These are phyloP conservation scores for Drosophila pectinifera DNA, from an alignment of 1,140 invertebrate genomes.

Conservation along the genomic window DNA sequence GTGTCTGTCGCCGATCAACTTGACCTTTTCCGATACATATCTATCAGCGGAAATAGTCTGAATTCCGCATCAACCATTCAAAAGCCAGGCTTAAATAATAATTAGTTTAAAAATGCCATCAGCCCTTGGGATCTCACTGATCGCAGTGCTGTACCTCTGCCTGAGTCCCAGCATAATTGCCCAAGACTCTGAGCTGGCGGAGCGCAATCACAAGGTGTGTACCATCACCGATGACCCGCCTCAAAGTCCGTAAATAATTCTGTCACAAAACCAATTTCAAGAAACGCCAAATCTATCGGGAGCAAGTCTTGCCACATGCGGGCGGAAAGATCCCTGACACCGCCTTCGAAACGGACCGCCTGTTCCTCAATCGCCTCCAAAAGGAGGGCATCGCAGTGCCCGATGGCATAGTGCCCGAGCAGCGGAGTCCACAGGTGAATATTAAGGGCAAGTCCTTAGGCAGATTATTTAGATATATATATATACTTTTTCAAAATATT, in stretches of 20 bases:
- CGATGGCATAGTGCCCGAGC: slow-evolving; percentile 87
- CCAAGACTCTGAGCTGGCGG: slow-evolving; percentile 47
- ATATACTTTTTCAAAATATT: background rate
- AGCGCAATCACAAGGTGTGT: slow-evolving; percentile 76
- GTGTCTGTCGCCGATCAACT: slow-evolving; percentile 53
- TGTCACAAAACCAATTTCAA: slow-evolving; percentile 67
- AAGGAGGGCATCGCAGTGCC: slow-evolving; percentile 88
- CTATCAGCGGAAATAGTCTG: slow-evolving; percentile 28
- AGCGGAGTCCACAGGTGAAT: slow-evolving; percentile 81
- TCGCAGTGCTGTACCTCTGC: slow-evolving; percentile 45
- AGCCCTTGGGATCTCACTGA: slow-evolving; percentile 23
- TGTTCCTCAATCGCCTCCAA: slow-evolving; percentile 88
- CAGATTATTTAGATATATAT: background rate
- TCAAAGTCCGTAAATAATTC: slow-evolving; percentile 50
- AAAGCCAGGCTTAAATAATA: slow-evolving; percentile 4
- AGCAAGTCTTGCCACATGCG: slow-evolving; percentile 87
- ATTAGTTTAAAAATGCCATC: slow-evolving; percentile 51
- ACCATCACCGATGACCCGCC: background rate
- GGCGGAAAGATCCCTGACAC: slow-evolving; percentile 89
- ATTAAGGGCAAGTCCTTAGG: background rate
- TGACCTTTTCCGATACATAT: slow-evolving; percentile 60
- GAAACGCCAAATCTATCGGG: slow-evolving; percentile 88
- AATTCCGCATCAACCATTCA: slow-evolving; percentile 40
- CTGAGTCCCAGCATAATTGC: slow-evolving; percentile 36
- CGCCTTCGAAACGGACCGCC: slow-evolving; percentile 87